Base-by-base conservation (phyloP, 2,888 invertebrate species). In the Lamellibrachia columna region DNA sequence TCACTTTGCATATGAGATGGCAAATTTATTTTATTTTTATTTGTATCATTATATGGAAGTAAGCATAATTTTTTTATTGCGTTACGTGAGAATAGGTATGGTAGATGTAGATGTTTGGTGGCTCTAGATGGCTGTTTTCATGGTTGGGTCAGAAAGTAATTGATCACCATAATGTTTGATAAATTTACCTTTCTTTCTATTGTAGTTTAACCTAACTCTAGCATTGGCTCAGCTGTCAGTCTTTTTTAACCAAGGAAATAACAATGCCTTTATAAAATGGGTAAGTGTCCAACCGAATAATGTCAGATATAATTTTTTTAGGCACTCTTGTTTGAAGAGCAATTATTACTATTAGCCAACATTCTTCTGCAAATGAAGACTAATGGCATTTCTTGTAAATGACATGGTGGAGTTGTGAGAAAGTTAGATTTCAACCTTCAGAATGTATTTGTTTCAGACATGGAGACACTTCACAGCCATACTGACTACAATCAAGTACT, bases 401-500 rank as follows among this genome's bases (percentile, higher is more conserved):
- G 15, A 75, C 75, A 75, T 22, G 11, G 4, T 75, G 15, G 75
- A 1, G 1, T 22, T 3, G 75, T 75, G 58, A 7, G 15, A 58
- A 58, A 58, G 58, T 58, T 58, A 15, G 58, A 58, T 11, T 8
- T 58, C 3, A 58, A 7, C 58, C 15, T 58, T 58, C 75, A 75
- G 11, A 22, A 22, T 15, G 22, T 22, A 75, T 22, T 75, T 75
- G 90, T 93, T 94, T 22, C 94, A 96, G 96, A 94, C 60, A 93
- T 94, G n/a, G 95, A 95, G 90, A 94, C 60, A 9, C 94, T 96
- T 92, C 94, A 95, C 92, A 94, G 93, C 55, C 96, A 96, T 93
- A 94, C 95, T 93, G 96, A 96, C 93, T 96, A 96, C 93, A 94
- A 95, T 52, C 96, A 96, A 94, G 97, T 97, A 94, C 98, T 98